These are phyloP conservation scores for Synergus gifuensis DNA, from an alignment of 2,888 invertebrate genomes.

Conservation along the genomic window DNA sequence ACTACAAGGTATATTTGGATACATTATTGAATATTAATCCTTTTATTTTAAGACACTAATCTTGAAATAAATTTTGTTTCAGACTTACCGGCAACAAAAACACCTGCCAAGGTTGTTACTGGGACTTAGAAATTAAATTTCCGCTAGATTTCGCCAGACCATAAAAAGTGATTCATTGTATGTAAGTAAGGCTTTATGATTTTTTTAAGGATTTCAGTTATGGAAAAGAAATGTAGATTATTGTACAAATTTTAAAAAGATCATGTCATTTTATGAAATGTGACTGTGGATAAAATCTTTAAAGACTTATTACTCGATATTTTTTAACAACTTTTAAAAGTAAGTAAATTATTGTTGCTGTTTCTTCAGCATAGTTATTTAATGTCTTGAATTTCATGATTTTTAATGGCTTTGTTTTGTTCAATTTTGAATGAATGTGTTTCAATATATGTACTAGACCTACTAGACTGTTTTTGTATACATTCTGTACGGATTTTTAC, in stretches of 20 bases:
- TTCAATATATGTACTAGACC: too few species aligned
- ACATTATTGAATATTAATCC: constrained; percentile 23
- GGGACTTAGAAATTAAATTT: not conserved
- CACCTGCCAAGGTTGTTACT: constrained; percentile 35
- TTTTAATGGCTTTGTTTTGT: not conserved
- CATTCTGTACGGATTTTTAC: not conserved
- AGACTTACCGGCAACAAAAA: constrained; percentile 59
- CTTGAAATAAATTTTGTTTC: constrained; percentile 45
- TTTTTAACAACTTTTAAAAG: not conserved
- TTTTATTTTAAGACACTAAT: not conserved
- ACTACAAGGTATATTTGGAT: constrained; percentile 64
- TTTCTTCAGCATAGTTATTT: too few species aligned
- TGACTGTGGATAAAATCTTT: not conserved
- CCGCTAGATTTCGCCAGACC: not conserved
- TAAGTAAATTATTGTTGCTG: not conserved
- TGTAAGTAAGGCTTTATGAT: not conserved
- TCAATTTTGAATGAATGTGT: not conserved
- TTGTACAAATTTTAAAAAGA: not conserved
- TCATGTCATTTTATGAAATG: not conserved
- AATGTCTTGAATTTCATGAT: not conserved
- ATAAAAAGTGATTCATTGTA: constrained; percentile 3
- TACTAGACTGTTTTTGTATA: not conserved
- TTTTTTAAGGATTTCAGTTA: constrained; percentile 11
- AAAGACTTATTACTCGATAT: not conserved
- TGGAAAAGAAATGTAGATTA: not conserved